A percentile compares a stretch with the other conserved stretches of the same genome.
Conservation (phyloP, 2,888 invertebrate species). For the Lasioglossum pauxillum region DNA sequence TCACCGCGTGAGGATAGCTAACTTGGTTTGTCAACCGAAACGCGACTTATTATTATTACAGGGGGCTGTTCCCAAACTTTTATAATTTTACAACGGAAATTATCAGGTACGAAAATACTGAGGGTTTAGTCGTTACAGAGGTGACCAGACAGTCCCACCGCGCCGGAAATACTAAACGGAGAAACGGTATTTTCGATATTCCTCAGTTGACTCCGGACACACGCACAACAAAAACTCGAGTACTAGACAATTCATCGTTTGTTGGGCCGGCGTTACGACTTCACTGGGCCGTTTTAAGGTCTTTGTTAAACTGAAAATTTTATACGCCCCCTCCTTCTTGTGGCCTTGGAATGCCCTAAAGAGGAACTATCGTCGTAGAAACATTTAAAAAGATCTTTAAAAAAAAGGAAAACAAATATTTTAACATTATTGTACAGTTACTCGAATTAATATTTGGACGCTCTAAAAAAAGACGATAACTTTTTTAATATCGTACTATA, state of each 20-base stretch:
- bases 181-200: neutral
- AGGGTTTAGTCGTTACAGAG: slow-evolving; percentile 6
- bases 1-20: neutral
- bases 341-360: too few relatives aligned
- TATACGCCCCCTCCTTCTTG: fast-evolving
- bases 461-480: too few relatives aligned
- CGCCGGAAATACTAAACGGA: neutral
- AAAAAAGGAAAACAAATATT: too few relatives aligned
- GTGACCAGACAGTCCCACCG: neutral
- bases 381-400: too few relatives aligned
- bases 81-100: slow-evolving; percentile 76
- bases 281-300: neutral
- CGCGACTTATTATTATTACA: slow-evolving; percentile 32
- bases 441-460: too few relatives aligned
- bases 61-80: slow-evolving; percentile 53
- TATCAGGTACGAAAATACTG: slow-evolving; percentile 72
- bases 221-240: slow-evolving; percentile 5
- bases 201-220: neutral
- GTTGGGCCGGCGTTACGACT: neutral
- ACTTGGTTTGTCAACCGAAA: neutral
- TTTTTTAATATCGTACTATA: too few relatives aligned
- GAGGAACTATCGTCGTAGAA: too few relatives aligned
- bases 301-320: neutral
- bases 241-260: neutral
- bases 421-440: too few relatives aligned